Conservation (phyloP, 2,888 invertebrate species). For the Aphidoletes aphidimyza region DNA sequence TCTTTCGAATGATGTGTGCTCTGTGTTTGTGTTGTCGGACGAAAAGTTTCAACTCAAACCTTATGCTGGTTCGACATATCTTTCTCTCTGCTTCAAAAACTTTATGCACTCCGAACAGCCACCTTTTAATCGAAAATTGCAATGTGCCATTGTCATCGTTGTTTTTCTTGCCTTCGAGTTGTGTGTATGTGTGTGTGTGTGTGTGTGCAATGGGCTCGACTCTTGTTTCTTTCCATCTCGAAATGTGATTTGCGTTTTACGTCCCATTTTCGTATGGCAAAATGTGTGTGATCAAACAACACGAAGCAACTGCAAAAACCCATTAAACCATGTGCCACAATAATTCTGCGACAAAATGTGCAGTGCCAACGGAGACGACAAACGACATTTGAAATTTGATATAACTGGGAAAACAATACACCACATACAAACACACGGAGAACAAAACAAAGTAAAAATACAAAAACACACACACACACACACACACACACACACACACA, state of each 20-base stretch:
- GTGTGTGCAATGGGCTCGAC: too few relatives aligned
- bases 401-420: slow-evolving; percentile 45
- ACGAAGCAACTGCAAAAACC: background rate
- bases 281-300: slow-evolving; percentile 24
- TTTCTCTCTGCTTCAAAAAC: background rate
- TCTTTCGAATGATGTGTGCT: background rate
- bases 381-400: slow-evolving; percentile 50
- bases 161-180: slow-evolving; percentile 8
- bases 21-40: background rate
- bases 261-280: background rate
- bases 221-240: background rate
- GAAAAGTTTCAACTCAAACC: slow-evolving; percentile 51
- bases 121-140: slow-evolving; percentile 22
- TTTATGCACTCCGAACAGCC: background rate
- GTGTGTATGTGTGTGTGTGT: background rate
- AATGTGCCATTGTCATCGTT: slow-evolving; percentile 6
- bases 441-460: too few relatives aligned
- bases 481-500: background rate
- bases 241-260: background rate
- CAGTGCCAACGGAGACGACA: background rate
- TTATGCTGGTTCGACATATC: too few relatives aligned
- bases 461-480: too few relatives aligned
- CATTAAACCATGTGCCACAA: background rate
- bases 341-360: too few relatives aligned
- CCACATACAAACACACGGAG: background rate